These are phyloP conservation scores for Eulemur rufifrons DNA, from an alignment of 2,113 vertebrate genomes.

Conservation along the genomic window DNA sequence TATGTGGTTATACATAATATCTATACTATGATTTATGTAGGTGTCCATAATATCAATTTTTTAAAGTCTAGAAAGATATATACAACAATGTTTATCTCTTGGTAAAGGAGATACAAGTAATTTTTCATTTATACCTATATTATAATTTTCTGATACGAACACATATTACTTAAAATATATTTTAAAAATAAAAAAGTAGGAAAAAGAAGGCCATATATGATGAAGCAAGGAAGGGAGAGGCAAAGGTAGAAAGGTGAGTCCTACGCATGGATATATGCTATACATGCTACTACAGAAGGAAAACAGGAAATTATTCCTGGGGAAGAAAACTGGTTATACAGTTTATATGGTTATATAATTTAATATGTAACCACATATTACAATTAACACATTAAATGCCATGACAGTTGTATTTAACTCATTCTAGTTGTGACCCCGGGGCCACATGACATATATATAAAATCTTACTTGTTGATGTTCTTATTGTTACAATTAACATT, in stretches of 20 bases:
- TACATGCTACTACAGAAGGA: not conserved
- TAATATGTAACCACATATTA: not conserved
- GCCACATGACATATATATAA: too few relatives aligned
- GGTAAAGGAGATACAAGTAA: not conserved
- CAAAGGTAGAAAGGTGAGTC: not conserved
- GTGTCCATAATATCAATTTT: not conserved
- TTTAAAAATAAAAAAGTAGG: not conserved
- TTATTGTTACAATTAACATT: too few relatives aligned
- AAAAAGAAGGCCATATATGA: conserved; percentile 13
- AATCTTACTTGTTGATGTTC: too few relatives aligned
- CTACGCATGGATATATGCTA: not conserved
- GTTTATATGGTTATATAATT: too few relatives aligned
- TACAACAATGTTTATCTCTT: not conserved
- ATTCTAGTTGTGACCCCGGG: too few relatives aligned
- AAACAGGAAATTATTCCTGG: not conserved
- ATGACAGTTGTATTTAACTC: too few relatives aligned
- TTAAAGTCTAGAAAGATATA: not conserved
- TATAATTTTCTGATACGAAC: conserved; percentile 34
- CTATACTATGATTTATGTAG: not conserved
- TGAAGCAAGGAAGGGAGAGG: not conserved
- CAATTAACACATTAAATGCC: not conserved
- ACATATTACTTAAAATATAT: conserved; percentile 18
- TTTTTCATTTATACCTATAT: not conserved
- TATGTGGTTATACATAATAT: not conserved
- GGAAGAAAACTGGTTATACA: not conserved